phyloP scores from a whole-genome alignment of 2,797 vertebrate genomes.

The Meriones psammophilus region DNA sequence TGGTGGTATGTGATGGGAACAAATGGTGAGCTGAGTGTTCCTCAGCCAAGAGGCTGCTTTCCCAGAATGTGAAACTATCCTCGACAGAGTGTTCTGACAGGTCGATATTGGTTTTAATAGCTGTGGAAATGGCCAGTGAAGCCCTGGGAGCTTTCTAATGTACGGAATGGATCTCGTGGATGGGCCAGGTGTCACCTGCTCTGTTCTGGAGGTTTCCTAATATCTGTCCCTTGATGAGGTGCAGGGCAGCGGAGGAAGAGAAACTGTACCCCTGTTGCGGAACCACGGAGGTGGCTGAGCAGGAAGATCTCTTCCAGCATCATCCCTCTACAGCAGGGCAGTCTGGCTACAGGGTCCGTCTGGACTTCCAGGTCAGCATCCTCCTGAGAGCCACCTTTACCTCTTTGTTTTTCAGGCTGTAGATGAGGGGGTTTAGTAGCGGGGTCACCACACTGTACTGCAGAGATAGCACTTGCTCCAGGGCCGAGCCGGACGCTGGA shows the following conservation, averaged over 20 bases:
- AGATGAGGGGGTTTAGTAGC: constrained; percentile 74
- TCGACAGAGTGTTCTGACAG: neutral
- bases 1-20: neutral
- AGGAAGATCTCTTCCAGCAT: neutral
- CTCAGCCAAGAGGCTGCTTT: neutral
- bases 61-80: neutral
- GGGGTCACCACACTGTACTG: constrained; percentile 79
- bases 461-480: constrained; percentile 72
- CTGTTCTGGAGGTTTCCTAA: neutral
- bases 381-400: constrained; percentile 64
- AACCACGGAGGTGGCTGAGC: neutral
- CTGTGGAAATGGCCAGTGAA: neutral
- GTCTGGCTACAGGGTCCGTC: constrained; percentile 15
- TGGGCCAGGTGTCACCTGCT: neutral
- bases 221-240: neutral
- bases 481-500: constrained; percentile 23
- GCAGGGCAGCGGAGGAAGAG: neutral
- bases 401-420: constrained; percentile 73
- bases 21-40: neutral
- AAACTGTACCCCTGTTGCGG: neutral
- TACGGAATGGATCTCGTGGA: neutral
- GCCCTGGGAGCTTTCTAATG: neutral
- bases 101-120: no score
- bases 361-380: constrained; percentile 50
- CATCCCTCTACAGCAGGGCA: neutral